These are phyloP conservation scores for Silurus meridionalis DNA, from an alignment of 2,113 vertebrate species.

Conservation along the genomic window DNA sequence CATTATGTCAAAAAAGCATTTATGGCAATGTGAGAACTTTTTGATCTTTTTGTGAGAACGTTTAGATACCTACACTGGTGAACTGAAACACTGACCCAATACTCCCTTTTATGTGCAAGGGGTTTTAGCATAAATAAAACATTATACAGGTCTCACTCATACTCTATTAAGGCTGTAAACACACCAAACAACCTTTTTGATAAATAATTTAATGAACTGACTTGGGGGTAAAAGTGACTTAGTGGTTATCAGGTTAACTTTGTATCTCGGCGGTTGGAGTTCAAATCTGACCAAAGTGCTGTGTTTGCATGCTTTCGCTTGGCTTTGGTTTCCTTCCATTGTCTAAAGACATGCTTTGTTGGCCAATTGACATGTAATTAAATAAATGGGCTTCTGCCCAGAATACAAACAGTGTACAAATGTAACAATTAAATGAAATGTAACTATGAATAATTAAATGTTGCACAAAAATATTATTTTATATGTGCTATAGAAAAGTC, in stretches of 20 bases:
- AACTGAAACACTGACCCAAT: not conserved
- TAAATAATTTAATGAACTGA: not conserved
- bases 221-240: not conserved
- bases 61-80: not conserved
- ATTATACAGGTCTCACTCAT: not conserved
- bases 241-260: too few relatives aligned
- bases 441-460: not conserved
- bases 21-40: not conserved
- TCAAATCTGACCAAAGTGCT: too few relatives aligned
- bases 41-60: too few relatives aligned
- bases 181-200: not conserved
- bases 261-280: too few relatives aligned
- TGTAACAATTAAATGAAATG: not conserved
- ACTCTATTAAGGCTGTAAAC: not conserved
- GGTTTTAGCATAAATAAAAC: not conserved
- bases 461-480: not conserved
- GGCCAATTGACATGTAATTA: too few relatives aligned
- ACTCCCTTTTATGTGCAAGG: not conserved
- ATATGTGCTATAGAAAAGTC: not conserved
- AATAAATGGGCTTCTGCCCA: not conserved
- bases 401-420: not conserved
- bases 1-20: not conserved
- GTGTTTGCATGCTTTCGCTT: too few relatives aligned
- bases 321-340: too few relatives aligned
- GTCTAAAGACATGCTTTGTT: too few relatives aligned